phyloP scores from a whole-genome alignment of 2,113 vertebrate species.

The Apodemus sylvaticus region DNA sequence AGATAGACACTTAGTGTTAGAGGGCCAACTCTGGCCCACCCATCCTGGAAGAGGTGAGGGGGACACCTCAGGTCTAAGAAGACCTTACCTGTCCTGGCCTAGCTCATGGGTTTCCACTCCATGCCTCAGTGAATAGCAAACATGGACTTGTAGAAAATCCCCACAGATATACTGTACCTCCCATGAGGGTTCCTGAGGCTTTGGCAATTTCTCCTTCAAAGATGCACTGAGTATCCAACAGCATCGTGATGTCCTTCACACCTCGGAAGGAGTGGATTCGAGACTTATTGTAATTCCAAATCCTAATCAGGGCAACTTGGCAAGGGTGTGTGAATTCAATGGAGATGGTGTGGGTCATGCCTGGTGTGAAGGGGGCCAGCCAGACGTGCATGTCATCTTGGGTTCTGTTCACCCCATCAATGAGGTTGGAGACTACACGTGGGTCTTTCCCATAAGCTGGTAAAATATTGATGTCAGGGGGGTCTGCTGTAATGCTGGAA shows the following conservation, averaged over 20 bases:
- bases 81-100: not conserved
- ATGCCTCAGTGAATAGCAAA: not conserved
- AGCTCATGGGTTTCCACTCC: not conserved
- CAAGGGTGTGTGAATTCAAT: constrained; percentile 89
- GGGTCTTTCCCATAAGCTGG: constrained; percentile 94
- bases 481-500: constrained; percentile 89
- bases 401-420: constrained; percentile 93
- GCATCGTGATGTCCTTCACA: constrained; percentile 92
- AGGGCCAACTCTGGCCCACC: too few relatives aligned
- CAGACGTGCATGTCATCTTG: constrained; percentile 99
- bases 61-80: not conserved
- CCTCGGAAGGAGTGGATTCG: constrained; percentile 97
- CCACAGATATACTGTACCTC: constrained; percentile 87
- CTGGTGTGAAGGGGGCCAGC: constrained; percentile 95
- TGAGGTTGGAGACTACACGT: constrained; percentile 90
- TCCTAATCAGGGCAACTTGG: constrained; percentile 95
- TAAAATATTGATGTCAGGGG: constrained; percentile 95
- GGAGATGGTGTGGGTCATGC: constrained; percentile 89
- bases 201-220: constrained; percentile 98
- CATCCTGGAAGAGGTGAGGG: not conserved
- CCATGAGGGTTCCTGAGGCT: constrained; percentile 93
- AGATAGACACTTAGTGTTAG: not conserved
- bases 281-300: constrained; percentile 99
- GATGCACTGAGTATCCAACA: constrained; percentile 91
- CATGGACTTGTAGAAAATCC: not conserved